Percentiles rank a stretch among this genome's conserved stretches.
Evolutionary conservation across 2,888 invertebrate species (phyloP).

Genomic region (Dendrolimus houi): DNA sequence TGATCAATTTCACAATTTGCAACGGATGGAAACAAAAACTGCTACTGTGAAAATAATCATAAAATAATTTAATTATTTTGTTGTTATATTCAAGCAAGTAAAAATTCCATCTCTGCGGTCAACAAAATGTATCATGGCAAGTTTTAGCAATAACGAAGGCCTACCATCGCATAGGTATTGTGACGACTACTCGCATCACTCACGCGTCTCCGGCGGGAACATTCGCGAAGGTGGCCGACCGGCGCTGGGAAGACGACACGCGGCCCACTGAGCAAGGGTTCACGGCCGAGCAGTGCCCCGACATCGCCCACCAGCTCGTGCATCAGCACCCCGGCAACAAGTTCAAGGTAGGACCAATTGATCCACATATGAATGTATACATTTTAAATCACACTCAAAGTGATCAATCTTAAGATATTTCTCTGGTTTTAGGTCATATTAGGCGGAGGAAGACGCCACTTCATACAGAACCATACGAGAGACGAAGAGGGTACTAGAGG

Average conservation of each 20-base stretch:
- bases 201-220: slow-evolving; percentile 84
- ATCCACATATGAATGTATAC: too few relatives aligned
- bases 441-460: slow-evolving; percentile 82
- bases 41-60: too few relatives aligned
- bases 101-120: too few relatives aligned
- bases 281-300: slow-evolving; percentile 72
- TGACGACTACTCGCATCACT: slow-evolving; percentile 85
- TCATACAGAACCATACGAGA: slow-evolving; percentile 64
- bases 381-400: too few relatives aligned
- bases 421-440: slow-evolving; percentile 73
- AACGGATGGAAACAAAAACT: too few relatives aligned
- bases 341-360: slow-evolving; percentile 70
- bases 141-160: too few relatives aligned
- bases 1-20: too few relatives aligned
- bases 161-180: slow-evolving; percentile 55
- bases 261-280: slow-evolving; percentile 50
- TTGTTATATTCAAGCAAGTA: too few relatives aligned
- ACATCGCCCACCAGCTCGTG: slow-evolving; percentile 84
- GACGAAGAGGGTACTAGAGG: slow-evolving; percentile 70
- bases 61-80: too few relatives aligned
- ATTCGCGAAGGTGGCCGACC: slow-evolving; percentile 79
- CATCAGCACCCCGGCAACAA: slow-evolving; percentile 77
- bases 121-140: too few relatives aligned
- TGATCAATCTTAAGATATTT: too few relatives aligned
- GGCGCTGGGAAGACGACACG: slow-evolving; percentile 82